Conservation (phyloP, 2,797 vertebrate species). For the Eupleurogrammus muticus region DNA sequence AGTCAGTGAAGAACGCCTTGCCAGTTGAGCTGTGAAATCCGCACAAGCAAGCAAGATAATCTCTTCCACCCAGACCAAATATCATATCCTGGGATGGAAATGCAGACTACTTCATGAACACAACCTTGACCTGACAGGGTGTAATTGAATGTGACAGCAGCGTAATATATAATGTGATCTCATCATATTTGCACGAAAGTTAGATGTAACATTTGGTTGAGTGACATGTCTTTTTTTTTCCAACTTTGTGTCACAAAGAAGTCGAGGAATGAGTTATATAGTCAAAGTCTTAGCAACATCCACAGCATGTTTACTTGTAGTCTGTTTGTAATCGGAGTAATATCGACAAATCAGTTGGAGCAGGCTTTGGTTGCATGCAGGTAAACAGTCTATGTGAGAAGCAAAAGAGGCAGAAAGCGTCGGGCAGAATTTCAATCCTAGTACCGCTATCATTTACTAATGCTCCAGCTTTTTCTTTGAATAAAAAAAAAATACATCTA, state of each 20-base stretch:
- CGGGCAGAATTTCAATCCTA: no score
- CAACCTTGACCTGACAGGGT: slow-evolving; percentile 45
- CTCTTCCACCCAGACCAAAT: slow-evolving; percentile 65
- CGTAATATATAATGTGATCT: slow-evolving; percentile 29
- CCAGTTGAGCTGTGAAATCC: slow-evolving; percentile 77
- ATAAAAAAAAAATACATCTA: no score
- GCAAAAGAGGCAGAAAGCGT: no score
- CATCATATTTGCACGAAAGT: slow-evolving; percentile 24
- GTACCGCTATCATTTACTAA: no score
- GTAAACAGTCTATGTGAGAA: no score
- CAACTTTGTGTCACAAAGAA: background rate
- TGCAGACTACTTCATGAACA: slow-evolving; percentile 35
- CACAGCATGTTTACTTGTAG: background rate
- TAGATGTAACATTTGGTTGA: slow-evolving; percentile 31
- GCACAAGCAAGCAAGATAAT: slow-evolving; percentile 74
- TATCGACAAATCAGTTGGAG: no score
- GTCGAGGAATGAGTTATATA: background rate
- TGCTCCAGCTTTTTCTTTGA: no score
- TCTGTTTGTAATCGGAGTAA: no score
- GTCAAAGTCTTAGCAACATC: background rate
- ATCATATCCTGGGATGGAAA: slow-evolving; percentile 60
- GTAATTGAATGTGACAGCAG: slow-evolving; percentile 49
- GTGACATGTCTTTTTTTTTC: slow-evolving; percentile 11
- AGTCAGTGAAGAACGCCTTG: slow-evolving; percentile 62
- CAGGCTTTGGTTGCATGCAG: no score